Conservation (phyloP, 2,888 invertebrate species). For the Limnephilus lunatus region DNA sequence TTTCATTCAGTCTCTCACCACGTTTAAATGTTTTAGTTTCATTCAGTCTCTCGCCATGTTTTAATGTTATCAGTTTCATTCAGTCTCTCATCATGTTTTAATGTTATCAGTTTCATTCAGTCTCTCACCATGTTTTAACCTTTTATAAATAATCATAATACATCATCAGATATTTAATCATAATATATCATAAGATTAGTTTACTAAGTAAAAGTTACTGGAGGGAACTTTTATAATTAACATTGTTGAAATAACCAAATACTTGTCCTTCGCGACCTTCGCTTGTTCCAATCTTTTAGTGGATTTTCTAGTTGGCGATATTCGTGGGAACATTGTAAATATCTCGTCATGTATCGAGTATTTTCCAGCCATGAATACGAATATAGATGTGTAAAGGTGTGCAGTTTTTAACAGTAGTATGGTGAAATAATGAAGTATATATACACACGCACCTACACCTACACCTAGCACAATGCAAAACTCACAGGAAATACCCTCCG, state of each 20-base stretch:
- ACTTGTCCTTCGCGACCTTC: not conserved
- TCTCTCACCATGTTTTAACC: too few species aligned
- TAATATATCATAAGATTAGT: too few species aligned
- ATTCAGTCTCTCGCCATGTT: too few species aligned
- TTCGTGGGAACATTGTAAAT: conserved; percentile 28
- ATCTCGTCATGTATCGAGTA: not conserved
- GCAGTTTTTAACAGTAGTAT: not conserved
- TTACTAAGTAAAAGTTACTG: too few species aligned
- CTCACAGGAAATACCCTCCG: conserved; percentile 52
- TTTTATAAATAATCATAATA: too few species aligned
- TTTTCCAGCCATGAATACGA: not conserved
- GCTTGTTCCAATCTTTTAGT: conserved; percentile 12
- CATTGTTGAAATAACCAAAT: not conserved
- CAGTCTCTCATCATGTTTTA: too few species aligned
- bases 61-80: too few species aligned
- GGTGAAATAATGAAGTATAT: not conserved
- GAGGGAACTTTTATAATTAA: not conserved
- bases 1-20: too few species aligned
- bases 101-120: too few species aligned
- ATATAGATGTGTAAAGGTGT: not conserved
- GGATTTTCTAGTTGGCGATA: conserved; percentile 22
- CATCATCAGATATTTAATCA: too few species aligned
- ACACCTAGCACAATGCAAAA: conserved; percentile 19
- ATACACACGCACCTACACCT: conserved; percentile 3
- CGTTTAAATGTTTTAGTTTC: too few species aligned